These are phyloP conservation scores for Lithophane semibrunnea DNA, from an alignment of 2,888 invertebrate genomes.

Conservation along the genomic window DNA sequence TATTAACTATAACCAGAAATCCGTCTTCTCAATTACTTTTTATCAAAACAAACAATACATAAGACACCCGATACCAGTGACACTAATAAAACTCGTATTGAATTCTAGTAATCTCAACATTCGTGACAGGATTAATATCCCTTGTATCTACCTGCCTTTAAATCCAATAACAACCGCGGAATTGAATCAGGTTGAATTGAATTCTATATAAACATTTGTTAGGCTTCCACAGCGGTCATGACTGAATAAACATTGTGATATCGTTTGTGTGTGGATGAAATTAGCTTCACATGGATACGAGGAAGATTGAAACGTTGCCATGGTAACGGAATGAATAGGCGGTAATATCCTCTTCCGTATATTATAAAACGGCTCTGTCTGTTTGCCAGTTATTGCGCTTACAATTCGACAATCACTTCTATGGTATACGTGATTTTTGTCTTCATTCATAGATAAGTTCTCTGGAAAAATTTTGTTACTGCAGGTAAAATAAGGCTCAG, in stretches of 20 bases:
- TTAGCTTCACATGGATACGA: conserved; percentile 44
- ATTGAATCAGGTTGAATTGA: conserved; percentile 68
- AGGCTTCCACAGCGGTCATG: conserved; percentile 64
- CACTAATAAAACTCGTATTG: conserved; percentile 56
- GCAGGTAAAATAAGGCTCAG: too few relatives aligned
- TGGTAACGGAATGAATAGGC: conserved; percentile 19
- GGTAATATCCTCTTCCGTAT: conserved; percentile 33
- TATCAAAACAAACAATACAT: conserved; percentile 40
- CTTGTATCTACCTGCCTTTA: conserved; percentile 57
- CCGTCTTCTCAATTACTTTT: conserved; percentile 6
- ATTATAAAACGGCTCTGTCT: conserved; percentile 21
- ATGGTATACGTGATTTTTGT: conserved; percentile 28
- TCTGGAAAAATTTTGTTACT: neutral
- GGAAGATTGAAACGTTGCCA: conserved; percentile 28
- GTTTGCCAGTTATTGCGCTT: conserved; percentile 10
- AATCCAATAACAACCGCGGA: conserved; percentile 73
- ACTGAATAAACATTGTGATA: conserved; percentile 53
- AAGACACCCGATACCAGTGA: conserved; percentile 47
- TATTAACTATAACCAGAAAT: neutral
- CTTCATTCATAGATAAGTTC: neutral
- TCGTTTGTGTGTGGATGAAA: conserved; percentile 50
- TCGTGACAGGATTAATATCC: conserved; percentile 59
- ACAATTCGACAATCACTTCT: conserved; percentile 5
- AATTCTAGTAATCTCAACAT: conserved; percentile 56
- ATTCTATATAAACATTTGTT: conserved; percentile 71